Percentiles rank a stretch among this genome's conserved stretches.
phyloP scores from a whole-genome alignment of 2,888 invertebrate genomes.

The Blomia tropicalis region DNA sequence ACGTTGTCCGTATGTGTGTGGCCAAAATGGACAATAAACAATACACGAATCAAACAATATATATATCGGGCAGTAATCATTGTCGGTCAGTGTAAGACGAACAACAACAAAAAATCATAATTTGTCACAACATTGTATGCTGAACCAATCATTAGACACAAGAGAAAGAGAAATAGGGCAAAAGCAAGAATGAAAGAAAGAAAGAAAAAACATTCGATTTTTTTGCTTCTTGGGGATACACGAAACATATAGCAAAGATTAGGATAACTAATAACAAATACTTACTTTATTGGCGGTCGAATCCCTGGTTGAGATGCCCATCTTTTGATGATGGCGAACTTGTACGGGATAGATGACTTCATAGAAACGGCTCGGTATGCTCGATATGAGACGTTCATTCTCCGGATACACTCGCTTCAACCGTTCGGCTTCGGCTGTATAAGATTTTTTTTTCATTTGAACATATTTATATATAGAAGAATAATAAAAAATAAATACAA shows the following conservation, averaged over 20 bases:
- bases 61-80: no score
- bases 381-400: conserved; percentile 76
- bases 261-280: no score
- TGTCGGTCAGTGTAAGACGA: no score
- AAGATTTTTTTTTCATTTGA: neutral
- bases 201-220: neutral
- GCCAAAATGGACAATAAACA: no score
- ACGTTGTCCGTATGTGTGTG: no score
- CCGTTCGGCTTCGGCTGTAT: conserved; percentile 64
- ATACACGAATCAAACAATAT: no score
- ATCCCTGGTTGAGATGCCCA: conserved; percentile 85
- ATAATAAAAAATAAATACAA: neutral
- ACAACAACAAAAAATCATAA: no score
- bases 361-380: conserved; percentile 77
- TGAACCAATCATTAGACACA: neutral
- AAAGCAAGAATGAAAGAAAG: neutral
- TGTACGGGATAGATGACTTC: conserved; percentile 88
- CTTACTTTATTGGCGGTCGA: conserved; percentile 33
- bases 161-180: neutral
- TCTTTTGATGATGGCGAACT: conserved; percentile 81
- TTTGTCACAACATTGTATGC: no score
- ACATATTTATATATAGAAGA: neutral
- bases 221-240: no score
- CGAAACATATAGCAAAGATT: no score
- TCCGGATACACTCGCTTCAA: conserved; percentile 74